Evolutionary conservation across 2,888 invertebrate genomes (phyloP).

Genomic region (Drosophila mimica): DNA sequence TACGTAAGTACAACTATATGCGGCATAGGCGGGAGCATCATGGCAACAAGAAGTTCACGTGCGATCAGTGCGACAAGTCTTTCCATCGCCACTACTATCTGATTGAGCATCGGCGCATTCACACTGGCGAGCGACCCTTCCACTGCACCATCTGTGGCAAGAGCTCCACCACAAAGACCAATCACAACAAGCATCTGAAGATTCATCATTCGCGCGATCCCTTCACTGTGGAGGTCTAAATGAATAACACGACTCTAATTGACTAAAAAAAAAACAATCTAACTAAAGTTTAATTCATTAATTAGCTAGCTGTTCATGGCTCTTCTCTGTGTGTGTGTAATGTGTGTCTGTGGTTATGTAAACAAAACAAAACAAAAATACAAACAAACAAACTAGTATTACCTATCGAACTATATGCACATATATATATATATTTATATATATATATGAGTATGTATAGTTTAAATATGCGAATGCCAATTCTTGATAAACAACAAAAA

Average conservation of each 20-base stretch:
- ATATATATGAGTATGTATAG: constrained; percentile 33
- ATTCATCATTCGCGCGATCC: constrained; percentile 96
- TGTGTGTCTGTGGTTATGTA: constrained; percentile 73
- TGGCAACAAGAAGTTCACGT: constrained; percentile 91
- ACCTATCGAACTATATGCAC: constrained; percentile 65
- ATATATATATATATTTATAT: constrained; percentile 27
- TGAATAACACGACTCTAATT: constrained; percentile 19
- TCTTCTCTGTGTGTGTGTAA: constrained; percentile 72
- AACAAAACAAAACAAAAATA: constrained; percentile 40
- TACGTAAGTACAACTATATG: constrained; percentile 94
- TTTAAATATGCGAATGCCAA: constrained; percentile 73
- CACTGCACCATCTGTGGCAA: constrained; percentile 95
- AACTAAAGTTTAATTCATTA: constrained; percentile 69
- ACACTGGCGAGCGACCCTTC: constrained; percentile 91
- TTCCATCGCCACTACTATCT: constrained; percentile 95
- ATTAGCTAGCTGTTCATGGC: constrained; percentile 71
- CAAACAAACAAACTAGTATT: constrained; percentile 75
- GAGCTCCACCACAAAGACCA: constrained; percentile 94
- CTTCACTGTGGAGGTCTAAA: constrained; percentile 90
- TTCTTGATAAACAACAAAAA: constrained; percentile 60
- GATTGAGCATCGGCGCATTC: constrained; percentile 94
- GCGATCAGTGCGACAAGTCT: constrained; percentile 91
- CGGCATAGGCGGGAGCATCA: constrained; percentile 94
- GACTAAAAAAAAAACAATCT: constrained; percentile 28
- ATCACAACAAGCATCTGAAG: constrained; percentile 95